A percentile compares a stretch with the other conserved stretches of the same genome.
These are phyloP conservation scores for Tenebrio molitor DNA, from an alignment of 1,140 invertebrate species.

Conservation along the genomic window DNA sequence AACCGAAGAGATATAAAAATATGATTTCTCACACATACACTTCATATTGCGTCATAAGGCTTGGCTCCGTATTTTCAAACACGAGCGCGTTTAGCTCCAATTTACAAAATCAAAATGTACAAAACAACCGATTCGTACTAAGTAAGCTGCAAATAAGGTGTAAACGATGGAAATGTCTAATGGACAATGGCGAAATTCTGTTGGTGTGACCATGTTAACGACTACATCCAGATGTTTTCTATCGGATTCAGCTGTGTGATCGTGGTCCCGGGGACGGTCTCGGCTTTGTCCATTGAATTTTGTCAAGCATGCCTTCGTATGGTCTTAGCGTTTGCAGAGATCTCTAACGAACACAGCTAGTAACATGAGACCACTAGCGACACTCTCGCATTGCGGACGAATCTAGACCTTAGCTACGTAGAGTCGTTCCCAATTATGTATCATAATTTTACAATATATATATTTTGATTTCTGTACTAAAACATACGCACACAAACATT, in stretches of 20 bases:
- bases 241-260: neutral
- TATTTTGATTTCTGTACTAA: constrained; percentile 66
- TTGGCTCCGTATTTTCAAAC: no score
- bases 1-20: no score
- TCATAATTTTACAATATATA: constrained; percentile 60
- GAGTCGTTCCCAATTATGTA: constrained; percentile 62
- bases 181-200: constrained; percentile 27
- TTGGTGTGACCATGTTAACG: neutral
- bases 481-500: constrained; percentile 65
- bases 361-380: constrained; percentile 64
- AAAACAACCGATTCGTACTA: no score
- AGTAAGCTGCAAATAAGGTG: neutral
- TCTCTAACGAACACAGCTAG: constrained; percentile 66
- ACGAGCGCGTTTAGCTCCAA: no score
- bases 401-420: constrained; percentile 64
- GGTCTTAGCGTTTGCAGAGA: constrained; percentile 57
- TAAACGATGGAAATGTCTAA: neutral
- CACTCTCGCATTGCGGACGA: constrained; percentile 64
- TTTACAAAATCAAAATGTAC: no score
- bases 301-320: constrained; percentile 32
- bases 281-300: constrained; percentile 2
- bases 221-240: neutral
- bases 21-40: no score
- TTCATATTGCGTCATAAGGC: constrained; percentile 47
- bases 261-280: constrained; percentile 12